Base-by-base conservation (phyloP, 2,797 vertebrate species). In the Amblyopsis hoosieri region DNA sequence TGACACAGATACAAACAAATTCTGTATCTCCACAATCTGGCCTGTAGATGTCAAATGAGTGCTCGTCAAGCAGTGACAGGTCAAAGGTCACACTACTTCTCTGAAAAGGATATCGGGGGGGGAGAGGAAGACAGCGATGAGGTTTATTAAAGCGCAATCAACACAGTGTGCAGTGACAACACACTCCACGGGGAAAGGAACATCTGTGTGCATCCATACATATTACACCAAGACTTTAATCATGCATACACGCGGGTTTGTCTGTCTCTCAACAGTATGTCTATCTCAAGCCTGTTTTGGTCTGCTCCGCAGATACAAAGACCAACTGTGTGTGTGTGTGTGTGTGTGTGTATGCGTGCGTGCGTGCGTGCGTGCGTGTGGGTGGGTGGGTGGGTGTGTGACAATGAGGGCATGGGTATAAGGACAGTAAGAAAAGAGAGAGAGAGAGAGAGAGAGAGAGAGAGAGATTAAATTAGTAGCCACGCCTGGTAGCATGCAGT, bases 401-500 rank as follows among this genome's bases (percentile, higher is more conserved):
- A 12, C 15, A 14, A 12, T 14, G 57, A 47, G 45, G 37, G 37
- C 37, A 42, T 10, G 9, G 9, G 9, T 42, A 42, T 42, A 42
- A 29, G 23, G 37, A 42, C 7, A 9, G 37, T 7, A 9, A 9
- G 46, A 7, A 19, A n/a, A 56, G 14, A 51, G 49, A 51, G 53
- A 31, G 12, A 13, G 53, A 33, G 54, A 13, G 54, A 33, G 29
- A 8, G 23, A 19, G 46, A n/a, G 19, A 47, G 17, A n/a, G 46
- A 9, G 14, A 62, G 42, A 47, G 51, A 63, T 63, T 63, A 19
- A 54, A 63, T 63, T 54, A 63, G 61, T 15, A 10, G 8, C 51
- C 12, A 23, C 5, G 61, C 37, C 13, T 62, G 59, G 60, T 69
- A 74, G 64, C 69, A 53, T 67, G 70, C 71, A 61, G 78, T 49